These are phyloP conservation scores for Oscheius myriophilus DNA, from an alignment of 2,888 invertebrate genomes.

Conservation along the genomic window DNA sequence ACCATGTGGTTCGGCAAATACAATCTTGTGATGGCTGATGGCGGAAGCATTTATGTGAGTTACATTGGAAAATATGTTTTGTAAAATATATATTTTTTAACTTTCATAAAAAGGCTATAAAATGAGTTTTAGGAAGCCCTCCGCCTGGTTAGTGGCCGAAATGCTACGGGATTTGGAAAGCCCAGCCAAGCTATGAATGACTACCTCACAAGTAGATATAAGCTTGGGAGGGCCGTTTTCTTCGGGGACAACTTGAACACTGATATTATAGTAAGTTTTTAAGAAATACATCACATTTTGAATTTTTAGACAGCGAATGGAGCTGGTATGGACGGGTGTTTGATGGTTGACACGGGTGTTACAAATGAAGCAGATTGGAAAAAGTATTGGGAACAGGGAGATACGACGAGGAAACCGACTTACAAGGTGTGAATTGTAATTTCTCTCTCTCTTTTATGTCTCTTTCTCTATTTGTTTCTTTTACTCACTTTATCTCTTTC, in stretches of 20 bases:
- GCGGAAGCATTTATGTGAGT: constrained; percentile 20
- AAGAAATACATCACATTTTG: not conserved
- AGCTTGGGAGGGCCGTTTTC: constrained; percentile 5
- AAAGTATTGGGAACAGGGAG: constrained; percentile 9
- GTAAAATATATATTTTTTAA: not conserved
- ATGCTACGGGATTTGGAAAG: constrained; percentile 17
- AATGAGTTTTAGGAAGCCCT: constrained; percentile 12
- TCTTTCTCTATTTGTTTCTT: too few relatives aligned
- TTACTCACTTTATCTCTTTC: too few relatives aligned
- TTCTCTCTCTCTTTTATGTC: too few relatives aligned
- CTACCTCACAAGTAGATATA: not conserved
- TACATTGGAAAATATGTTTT: not conserved
- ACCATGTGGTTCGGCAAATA: constrained; percentile 16
- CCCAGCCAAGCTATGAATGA: constrained; percentile 6
- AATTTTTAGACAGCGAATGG: constrained; percentile 12
- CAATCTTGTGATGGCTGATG: constrained; percentile 13
- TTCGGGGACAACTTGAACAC: constrained; percentile 20
- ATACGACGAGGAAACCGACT: not conserved
- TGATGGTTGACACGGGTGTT: constrained; percentile 18
- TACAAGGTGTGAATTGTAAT: constrained; percentile 10
- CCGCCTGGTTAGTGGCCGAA: constrained; percentile 9
- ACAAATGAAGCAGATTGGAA: constrained; percentile 15
- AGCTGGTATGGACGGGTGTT: constrained; percentile 16
- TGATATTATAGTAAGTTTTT: constrained; percentile 6
- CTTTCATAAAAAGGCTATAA: too few relatives aligned